Conservation (phyloP, 1,140 invertebrate genomes). For the Zaprionus vittiger region DNA sequence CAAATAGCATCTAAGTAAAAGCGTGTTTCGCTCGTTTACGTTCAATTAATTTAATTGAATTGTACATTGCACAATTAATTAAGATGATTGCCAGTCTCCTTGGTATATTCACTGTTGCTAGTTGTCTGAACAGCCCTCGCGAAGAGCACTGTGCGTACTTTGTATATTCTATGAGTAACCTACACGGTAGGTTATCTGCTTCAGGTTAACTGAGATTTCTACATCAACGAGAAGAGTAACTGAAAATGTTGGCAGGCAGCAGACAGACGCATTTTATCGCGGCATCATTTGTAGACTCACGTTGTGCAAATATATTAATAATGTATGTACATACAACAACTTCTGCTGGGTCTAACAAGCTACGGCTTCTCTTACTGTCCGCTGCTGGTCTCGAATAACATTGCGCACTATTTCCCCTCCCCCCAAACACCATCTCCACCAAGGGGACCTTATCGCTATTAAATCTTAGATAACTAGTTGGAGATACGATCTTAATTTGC, state of each 20-base stretch:
- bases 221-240: slow-evolving; percentile 42
- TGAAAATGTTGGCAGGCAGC: slow-evolving; percentile 19
- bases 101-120: background rate
- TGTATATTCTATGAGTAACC: slow-evolving; percentile 11
- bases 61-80: slow-evolving; percentile 36
- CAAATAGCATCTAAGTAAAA: background rate
- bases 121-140: slow-evolving; percentile 26
- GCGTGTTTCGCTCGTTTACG: background rate
- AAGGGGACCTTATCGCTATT: slow-evolving; percentile 38
- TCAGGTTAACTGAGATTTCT: slow-evolving; percentile 44
- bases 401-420: slow-evolving; percentile 47
- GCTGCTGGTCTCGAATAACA: slow-evolving; percentile 37
- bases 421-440: background rate
- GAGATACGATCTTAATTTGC: slow-evolving; percentile 11
- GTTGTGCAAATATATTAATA: slow-evolving; percentile 66
- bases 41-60: slow-evolving; percentile 63
- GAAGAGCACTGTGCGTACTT: slow-evolving; percentile 6
- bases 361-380: slow-evolving; percentile 13
- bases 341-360: slow-evolving; percentile 22
- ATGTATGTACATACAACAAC: slow-evolving; percentile 7
- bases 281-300: slow-evolving; percentile 70
- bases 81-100: slow-evolving; percentile 2
- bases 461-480: slow-evolving; percentile 42
- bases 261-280: slow-evolving; percentile 62
- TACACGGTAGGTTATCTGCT: slow-evolving; percentile 29